These are phyloP conservation scores for Pelobates fuscus DNA, from an alignment of 2,113 vertebrate species.

Conservation along the genomic window DNA sequence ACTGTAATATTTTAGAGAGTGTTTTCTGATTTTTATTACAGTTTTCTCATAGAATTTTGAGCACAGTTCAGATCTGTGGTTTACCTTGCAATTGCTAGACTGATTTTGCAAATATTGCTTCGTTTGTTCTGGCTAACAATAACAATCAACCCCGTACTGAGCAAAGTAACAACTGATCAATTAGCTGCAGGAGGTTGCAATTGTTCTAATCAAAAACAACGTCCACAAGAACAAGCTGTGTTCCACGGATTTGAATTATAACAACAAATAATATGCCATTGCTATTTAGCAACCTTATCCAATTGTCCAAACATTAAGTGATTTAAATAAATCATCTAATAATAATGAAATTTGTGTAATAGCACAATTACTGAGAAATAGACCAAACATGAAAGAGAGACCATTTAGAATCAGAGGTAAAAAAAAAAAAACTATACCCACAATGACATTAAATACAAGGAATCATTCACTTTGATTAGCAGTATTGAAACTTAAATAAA, in stretches of 20 bases:
- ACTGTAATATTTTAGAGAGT: too few species aligned
- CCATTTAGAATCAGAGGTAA: too few species aligned
- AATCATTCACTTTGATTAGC: too few species aligned
- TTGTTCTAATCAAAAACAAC: background rate
- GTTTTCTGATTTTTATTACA: background rate
- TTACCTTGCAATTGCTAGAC: background rate
- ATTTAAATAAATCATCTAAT: background rate
- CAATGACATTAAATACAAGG: too few species aligned
- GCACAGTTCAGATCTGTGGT: background rate
- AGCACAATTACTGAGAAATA: background rate
- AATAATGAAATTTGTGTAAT: background rate
- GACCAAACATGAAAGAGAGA: too few species aligned
- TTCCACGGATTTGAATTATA: background rate
- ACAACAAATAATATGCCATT: background rate
- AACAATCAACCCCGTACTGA: background rate
- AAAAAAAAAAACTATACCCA: too few species aligned
- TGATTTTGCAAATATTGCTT: background rate
- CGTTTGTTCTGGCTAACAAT: background rate
- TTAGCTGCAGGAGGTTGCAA: background rate
- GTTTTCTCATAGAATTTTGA: background rate
- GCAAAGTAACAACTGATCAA: background rate
- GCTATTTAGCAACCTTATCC: background rate
- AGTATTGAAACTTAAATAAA: too few species aligned
- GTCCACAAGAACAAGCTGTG: background rate
- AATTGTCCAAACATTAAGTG: background rate